phyloP scores from a whole-genome alignment of 2,113 vertebrate genomes.

The Polypterus bichir region DNA sequence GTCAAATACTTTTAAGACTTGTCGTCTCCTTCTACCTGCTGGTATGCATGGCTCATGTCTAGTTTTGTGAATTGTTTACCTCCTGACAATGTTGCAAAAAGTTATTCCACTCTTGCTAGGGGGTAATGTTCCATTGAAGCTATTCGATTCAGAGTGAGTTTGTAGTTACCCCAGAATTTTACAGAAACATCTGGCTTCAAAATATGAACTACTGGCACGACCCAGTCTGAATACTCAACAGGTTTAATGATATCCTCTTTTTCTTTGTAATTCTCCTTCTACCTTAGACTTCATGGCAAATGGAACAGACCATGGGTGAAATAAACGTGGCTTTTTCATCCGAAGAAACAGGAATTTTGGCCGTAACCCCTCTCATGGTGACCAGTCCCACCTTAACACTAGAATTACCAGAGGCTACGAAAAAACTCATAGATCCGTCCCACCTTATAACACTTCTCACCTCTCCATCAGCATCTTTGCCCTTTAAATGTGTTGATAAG shows the following conservation, averaged over 20 bases:
- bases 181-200: background rate
- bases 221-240: slow-evolving; percentile 7
- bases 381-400: background rate
- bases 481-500: too few relatives aligned
- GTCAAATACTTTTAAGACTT: slow-evolving; percentile 12
- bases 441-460: too few relatives aligned
- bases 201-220: background rate
- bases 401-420: background rate
- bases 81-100: background rate
- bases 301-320: background rate
- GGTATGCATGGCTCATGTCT: slow-evolving; percentile 9
- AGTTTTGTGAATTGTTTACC: slow-evolving; percentile 10
- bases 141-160: background rate
- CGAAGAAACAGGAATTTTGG: background rate
- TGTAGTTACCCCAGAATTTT: background rate
- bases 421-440: too few relatives aligned
- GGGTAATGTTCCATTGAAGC: background rate
- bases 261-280: slow-evolving; percentile 11
- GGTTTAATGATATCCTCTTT: slow-evolving; percentile 3
- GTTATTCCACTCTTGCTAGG: slow-evolving; percentile 1
- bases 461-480: too few relatives aligned
- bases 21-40: slow-evolving; percentile 1
- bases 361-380: background rate
- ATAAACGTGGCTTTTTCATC: background rate
- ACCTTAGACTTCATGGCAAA: slow-evolving; percentile 11